phyloP scores from a whole-genome alignment of 2,113 vertebrate species.

The Chrysochloris asiatica region DNA sequence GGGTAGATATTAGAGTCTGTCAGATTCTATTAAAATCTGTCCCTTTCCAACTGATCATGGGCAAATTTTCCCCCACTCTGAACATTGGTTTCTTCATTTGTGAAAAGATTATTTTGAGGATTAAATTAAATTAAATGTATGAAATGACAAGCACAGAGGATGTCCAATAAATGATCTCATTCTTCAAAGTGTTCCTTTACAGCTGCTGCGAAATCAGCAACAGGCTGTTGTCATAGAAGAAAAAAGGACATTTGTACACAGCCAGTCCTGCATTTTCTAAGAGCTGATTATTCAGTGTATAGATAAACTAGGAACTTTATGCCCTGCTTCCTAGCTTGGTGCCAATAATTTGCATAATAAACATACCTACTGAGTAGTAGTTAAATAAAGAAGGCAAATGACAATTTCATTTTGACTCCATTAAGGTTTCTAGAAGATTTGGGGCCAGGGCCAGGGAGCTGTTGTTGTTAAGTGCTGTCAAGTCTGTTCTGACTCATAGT shows the following conservation, averaged over 20 bases:
- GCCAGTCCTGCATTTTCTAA: constrained; percentile 1
- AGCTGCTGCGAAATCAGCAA: constrained; percentile 40
- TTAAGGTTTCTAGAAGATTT: constrained; percentile 32
- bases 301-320: constrained; percentile 17
- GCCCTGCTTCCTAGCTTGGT: neutral
- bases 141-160: neutral
- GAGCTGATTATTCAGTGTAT: constrained; percentile 32
- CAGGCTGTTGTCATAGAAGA: constrained; percentile 14
- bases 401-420: neutral
- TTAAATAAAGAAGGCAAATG: constrained; percentile 2
- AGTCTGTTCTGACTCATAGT: no score
- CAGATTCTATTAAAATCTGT: neutral
- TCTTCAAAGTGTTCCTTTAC: neutral
- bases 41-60: neutral
- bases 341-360: neutral
- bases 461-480: no score
- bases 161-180: constrained; percentile 11
- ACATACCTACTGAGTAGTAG: neutral
- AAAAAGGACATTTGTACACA: neutral
- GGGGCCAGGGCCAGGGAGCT: neutral
- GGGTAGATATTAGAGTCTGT: neutral
- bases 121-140: constrained; percentile 43
- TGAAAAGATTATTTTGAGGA: neutral
- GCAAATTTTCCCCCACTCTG: neutral
- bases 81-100: neutral